phyloP scores from a whole-genome alignment of 2,113 vertebrate species.

The Junco hyemalis region DNA sequence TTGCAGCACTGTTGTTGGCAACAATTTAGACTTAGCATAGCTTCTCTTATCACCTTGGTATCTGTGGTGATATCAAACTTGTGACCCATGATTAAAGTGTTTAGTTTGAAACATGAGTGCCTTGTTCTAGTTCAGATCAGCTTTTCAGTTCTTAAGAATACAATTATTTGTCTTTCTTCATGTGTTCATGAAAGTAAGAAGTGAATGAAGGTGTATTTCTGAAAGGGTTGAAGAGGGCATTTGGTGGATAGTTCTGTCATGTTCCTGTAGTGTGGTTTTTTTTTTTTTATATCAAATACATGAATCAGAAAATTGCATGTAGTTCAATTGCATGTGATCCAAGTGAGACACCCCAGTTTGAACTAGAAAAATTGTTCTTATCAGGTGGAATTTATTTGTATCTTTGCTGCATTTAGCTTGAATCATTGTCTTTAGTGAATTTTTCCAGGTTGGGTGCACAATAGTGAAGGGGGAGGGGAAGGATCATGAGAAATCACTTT shows the following conservation, averaged over 20 bases:
- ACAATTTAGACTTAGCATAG: neutral
- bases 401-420: neutral
- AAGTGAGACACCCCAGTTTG: neutral
- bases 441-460: neutral
- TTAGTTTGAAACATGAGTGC: slow-evolving; percentile 13
- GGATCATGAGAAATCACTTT: neutral
- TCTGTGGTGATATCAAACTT: slow-evolving; percentile 18
- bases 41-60: slow-evolving; percentile 8
- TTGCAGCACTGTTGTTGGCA: slow-evolving; percentile 1
- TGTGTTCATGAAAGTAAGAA: neutral
- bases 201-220: neutral
- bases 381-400: neutral
- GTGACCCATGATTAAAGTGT: slow-evolving; percentile 8
- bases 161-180: neutral
- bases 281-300: neutral
- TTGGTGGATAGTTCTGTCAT: neutral
- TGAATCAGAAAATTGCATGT: neutral
- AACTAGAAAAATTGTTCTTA: neutral
- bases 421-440: neutral
- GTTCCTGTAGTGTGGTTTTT: neutral
- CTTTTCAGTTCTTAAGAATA: neutral
- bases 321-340: neutral
- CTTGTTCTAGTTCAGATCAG: neutral
- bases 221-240: neutral
- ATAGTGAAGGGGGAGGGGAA: neutral